Conservation (phyloP, 2,113 vertebrate genomes). For the Chaetura pelagica region DNA sequence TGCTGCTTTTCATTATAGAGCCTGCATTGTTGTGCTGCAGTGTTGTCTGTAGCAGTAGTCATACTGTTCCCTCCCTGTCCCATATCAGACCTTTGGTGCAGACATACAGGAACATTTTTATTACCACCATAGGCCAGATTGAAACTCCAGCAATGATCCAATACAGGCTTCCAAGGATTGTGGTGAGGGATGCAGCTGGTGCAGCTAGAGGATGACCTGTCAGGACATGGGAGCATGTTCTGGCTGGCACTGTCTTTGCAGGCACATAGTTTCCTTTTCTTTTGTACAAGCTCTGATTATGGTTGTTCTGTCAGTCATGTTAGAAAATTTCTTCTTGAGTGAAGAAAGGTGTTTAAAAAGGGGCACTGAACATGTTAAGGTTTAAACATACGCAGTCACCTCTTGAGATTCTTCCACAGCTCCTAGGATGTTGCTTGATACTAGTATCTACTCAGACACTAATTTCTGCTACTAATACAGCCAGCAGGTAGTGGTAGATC, state of each 20-base stretch:
- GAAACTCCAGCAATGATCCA: neutral
- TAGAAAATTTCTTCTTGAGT: neutral
- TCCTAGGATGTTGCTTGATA: neutral
- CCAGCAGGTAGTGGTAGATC: neutral
- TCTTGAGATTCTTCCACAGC: neutral
- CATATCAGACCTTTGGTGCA: neutral
- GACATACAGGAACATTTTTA: neutral
- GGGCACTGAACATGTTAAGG: neutral
- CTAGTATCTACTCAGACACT: neutral
- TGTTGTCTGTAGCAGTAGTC: neutral
- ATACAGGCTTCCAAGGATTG: fast-evolving
- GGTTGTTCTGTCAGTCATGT: neutral
- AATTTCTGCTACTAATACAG: neutral
- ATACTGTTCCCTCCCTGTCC: neutral
- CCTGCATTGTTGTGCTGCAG: neutral
- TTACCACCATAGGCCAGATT: neutral
- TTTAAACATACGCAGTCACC: neutral
- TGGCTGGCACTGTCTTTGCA: neutral
- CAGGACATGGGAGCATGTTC: fast-evolving
- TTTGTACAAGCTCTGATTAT: neutral
- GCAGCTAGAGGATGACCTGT: neutral
- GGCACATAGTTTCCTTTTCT: neutral
- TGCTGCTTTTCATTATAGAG: neutral
- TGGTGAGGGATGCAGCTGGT: neutral
- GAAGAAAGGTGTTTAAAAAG: neutral